phyloP scores from a whole-genome alignment of 2,797 vertebrate genomes.

The Mus caroli region DNA sequence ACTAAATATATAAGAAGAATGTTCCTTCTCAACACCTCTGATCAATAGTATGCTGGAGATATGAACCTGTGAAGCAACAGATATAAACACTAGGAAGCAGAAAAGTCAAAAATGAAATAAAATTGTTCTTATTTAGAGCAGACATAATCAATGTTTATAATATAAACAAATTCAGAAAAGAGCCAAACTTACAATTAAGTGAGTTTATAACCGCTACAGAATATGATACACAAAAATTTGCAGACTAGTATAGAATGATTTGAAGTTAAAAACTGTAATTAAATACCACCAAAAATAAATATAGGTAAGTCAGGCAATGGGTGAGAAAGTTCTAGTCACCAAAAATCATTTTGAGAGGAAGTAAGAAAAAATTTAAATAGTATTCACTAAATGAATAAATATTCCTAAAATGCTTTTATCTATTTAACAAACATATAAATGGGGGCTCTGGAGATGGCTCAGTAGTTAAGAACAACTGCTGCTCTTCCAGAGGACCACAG shows the following conservation, averaged over 20 bases:
- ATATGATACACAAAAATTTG: background rate
- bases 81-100: background rate
- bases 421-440: background rate
- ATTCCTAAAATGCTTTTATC: background rate
- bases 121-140: background rate
- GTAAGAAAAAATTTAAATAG: background rate
- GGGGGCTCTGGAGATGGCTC: background rate
- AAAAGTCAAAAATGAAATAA: background rate
- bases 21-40: background rate
- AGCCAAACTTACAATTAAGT: background rate
- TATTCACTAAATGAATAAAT: background rate
- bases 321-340: background rate
- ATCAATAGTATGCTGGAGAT: background rate
- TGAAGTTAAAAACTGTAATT: conserved; percentile 6
- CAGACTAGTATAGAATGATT: conserved; percentile 3
- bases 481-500: background rate
- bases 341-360: background rate
- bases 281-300: background rate
- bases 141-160: background rate
- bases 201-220: background rate
- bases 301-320: background rate
- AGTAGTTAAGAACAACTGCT: background rate
- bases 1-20: background rate
- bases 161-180: conserved; percentile 38
- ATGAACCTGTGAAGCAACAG: background rate